Base-by-base conservation (phyloP, 1,140 invertebrate genomes). In the Drusus annulatus region DNA sequence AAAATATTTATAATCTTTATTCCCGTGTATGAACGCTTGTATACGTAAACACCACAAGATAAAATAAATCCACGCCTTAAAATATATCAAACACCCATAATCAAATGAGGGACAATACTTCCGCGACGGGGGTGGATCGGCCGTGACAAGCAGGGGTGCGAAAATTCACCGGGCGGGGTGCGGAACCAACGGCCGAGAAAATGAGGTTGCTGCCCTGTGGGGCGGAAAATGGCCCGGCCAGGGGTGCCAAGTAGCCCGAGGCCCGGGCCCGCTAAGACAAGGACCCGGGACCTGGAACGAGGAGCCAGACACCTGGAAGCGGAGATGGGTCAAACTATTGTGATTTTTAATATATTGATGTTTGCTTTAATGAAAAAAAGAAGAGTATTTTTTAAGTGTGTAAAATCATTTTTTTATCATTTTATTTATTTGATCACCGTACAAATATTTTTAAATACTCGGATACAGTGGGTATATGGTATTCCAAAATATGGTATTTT, bases 141-240 rank as follows among this genome's bases (percentile, higher is more conserved):
- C 28, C 13, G 10, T 65, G 76, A 68, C 62, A 58, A 31, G 5
- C 31, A 50, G 23, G 75, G 62, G 82, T 79, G 82, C 65, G 82
- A 80, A 81, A 76, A 78, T 51, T 80, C 73, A 82, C 62, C 74
- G 69, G 76, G 79, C 83, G 79, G 77, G 52, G 31, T n/a, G 63
- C 80, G 68, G 54, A 88, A 87, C 86, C 87, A 88, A 87, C 87
- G 87, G 87, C 85, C 87, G 87, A 88, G 87, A 88, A 88, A 88
- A 88, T 88, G 87, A 88, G 87, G 87, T 88, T 88, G 86, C 83
- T 81, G 86, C 86, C 81, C 87, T 86, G 81, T 88, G 87, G 85
- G 88, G 84, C 87, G 87, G 83, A 85, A 87, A 88, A 88, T 88
- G 86, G 87, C 87, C 85, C 86, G 84, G 84, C 84, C 54, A 60